Evolutionary conservation across 64 coral and sea anemone genomes (phyloP).

Genomic region (Porites lutea): DNA sequence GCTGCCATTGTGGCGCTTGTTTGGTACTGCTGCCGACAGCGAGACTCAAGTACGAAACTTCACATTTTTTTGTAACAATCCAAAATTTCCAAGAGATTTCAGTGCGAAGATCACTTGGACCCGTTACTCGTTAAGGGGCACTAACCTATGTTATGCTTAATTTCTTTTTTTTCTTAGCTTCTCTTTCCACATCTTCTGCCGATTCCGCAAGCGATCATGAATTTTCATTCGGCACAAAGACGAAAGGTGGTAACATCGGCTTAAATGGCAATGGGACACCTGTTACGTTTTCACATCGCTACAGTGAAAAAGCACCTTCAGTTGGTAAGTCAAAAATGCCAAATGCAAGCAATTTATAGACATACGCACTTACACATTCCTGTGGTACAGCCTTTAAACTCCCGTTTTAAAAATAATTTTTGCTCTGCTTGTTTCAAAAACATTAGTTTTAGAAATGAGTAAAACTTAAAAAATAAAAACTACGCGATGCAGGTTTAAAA

Average conservation of each 20-base stretch:
- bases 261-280: slow-evolving; percentile 19
- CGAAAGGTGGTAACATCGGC: slow-evolving; percentile 26
- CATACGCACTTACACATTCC: slow-evolving; percentile 1
- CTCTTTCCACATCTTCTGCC: slow-evolving; percentile 5
- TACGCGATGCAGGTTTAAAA: no score
- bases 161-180: not conserved
- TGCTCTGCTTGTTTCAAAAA: no score
- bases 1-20: not conserved
- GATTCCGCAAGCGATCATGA: slow-evolving; percentile 3
- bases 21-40: slow-evolving; percentile 19
- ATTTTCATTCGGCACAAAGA: slow-evolving; percentile 15
- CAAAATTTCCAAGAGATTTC: not conserved
- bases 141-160: not conserved
- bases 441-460: no score
- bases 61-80: not conserved
- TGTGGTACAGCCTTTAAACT: not conserved
- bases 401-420: not conserved
- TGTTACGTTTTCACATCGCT: slow-evolving; percentile 38
- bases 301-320: slow-evolving; percentile 39
- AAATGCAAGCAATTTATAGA: not conserved
- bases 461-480: no score
- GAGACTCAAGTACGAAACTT: slow-evolving; percentile 1
- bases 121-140: not conserved
- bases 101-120: not conserved
- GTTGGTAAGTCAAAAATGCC: not conserved